Base-by-base conservation (phyloP, 2,797 vertebrate genomes). In the Eulemur rubriventer region DNA sequence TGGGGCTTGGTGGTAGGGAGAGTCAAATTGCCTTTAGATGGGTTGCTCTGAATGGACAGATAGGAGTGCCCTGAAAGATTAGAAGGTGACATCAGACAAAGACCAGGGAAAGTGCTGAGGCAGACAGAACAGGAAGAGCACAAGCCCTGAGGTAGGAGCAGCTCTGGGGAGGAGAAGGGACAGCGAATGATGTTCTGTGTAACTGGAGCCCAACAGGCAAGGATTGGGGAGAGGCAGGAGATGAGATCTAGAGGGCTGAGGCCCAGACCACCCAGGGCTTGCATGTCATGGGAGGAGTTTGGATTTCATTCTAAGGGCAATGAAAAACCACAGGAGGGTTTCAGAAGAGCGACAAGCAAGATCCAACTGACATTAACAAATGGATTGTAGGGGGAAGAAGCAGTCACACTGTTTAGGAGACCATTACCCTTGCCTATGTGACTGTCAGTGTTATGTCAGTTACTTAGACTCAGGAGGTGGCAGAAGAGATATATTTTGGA, bases 231-330 rank as follows among this genome's bases (percentile, higher is more conserved):
- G n/a, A 48, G 26, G 35, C 8, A 48, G 57, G 30, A 80, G 73
- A 26, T 86, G 90, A 82, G 81, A 59, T 41, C 69, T 41, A 46
- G 33, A 33, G 50, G 9, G 59, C 24, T 38, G 80, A 48, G n/a
- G 52, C n/a, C 43, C 20, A 43, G 61, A 48, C 26, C 41, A 43
- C 30, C 2, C 41, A 72, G 13, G 28, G 13, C 20, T 83, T 55
- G 22, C 50, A 50, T 28, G 26, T 72, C 30, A 5, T 7, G 8
- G 9, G 50, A 73, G 43, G 43, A 57, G 17, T 33, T 52, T 83
- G 26, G 52, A 50, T 95, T 89, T 93, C 50, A 84, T 86, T 89
- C n/a, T 33, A 90, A 94, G 30, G 43, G 35, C 57, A 89, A 67
- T 12, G 67, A 41, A 65, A 94, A 93, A 30, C 59, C 69, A 69